phyloP scores from a whole-genome alignment of 2,797 vertebrate species.

The Catostomus latipinnis region DNA sequence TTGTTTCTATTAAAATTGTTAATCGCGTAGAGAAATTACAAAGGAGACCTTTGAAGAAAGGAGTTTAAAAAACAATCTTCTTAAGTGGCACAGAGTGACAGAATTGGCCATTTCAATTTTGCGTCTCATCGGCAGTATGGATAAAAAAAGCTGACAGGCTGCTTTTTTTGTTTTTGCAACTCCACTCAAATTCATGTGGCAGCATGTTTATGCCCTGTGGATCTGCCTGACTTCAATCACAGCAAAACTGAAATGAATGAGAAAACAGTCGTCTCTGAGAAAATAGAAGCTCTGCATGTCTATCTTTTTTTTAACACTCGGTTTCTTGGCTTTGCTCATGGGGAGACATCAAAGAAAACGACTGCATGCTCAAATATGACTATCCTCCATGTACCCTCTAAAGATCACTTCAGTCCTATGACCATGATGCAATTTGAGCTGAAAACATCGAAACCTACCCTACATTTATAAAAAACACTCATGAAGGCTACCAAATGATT shows the following conservation, averaged over 20 bases:
- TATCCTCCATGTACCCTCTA: conserved; percentile 32
- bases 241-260: conserved; percentile 23
- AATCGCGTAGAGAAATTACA: too few relatives aligned
- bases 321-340: conserved; percentile 27
- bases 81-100: conserved; percentile 5
- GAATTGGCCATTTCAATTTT: conserved; percentile 6
- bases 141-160: conserved; percentile 46
- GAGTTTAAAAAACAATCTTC: conserved; percentile 1
- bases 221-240: conserved; percentile 37
- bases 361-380: conserved; percentile 21
- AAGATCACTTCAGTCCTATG: conserved; percentile 10
- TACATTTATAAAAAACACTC: conserved; percentile 1
- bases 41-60: too few relatives aligned
- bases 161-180: conserved; percentile 13
- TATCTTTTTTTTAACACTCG: too few relatives aligned
- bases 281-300: conserved; percentile 9
- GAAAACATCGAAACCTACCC: conserved; percentile 25
- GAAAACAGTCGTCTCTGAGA: conserved; percentile 8
- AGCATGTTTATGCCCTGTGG: conserved; percentile 41
- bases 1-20: too few relatives aligned
- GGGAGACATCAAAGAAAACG: conserved; percentile 45
- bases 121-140: conserved; percentile 19
- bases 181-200: conserved; percentile 27
- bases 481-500: conserved; percentile 7
- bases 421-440: conserved; percentile 41